Base-by-base conservation (phyloP, 2,797 vertebrate species). In the Carapus acus region DNA sequence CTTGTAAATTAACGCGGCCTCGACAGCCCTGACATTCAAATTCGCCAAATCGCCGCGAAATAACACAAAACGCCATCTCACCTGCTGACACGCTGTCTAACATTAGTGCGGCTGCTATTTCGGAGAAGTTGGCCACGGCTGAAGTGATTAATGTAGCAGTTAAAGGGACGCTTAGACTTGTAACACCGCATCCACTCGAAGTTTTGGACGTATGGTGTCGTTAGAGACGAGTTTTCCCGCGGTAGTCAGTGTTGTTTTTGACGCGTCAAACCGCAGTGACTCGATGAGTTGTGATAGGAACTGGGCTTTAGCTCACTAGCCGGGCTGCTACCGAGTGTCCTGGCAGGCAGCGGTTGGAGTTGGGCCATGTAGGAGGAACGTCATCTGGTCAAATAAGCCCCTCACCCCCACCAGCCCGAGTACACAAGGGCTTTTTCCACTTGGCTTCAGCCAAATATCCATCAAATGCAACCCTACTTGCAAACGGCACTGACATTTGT, bases 381-480 rank as follows among this genome's bases (percentile, higher is more conserved):
- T 80, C 79, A 82, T 78, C 77, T 79, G 78, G 76, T 65, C 68
- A 79, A 74, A 78, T 72, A 76, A 73, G 55, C 72, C 77, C 72
- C 72, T 59, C 54, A 61, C 49, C 61, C 40, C 62, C 60, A 45
- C 62, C 64, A 50, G 55, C 65, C 67, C 40, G n/a, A 50, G 43
- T 62, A 67, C 69, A 61, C 63, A 33, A 4, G 31, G 65, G 49
- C 16, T 71, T 75, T 83, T 80, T 76, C 71, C 74, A 73, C 17
- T 4, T 62, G 24, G 59, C 44, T 45, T 7, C 19, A 33, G 31
- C 12, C 54, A 51, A 68, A 58, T 53, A 49, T 21, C 43, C 41
- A 7, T 18, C 21, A 62, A 57, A 22, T 37, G 27, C 3, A 3
- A 0, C 27, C 37, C 16, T 9, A 33, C 50, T 40, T 11, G 4